Evolutionary conservation across 2,113 vertebrate species (phyloP).

Genomic region (Gymnarchus niloticus): DNA sequence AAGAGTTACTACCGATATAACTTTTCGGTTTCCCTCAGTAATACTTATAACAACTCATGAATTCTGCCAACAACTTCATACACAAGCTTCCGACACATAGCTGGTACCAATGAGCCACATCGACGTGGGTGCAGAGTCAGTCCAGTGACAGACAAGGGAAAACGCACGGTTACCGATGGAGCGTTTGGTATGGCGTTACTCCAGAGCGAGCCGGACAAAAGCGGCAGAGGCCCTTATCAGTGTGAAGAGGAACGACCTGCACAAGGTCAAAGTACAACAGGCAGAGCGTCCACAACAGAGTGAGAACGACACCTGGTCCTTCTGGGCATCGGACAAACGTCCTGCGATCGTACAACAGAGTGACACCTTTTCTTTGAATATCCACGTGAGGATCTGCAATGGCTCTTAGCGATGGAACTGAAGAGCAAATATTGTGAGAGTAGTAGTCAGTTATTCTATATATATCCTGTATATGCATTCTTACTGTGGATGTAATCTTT

Average conservation of each 20-base stretch:
- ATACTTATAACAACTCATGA: no score
- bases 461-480: neutral
- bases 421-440: no score
- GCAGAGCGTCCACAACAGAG: constrained; percentile 27
- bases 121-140: neutral
- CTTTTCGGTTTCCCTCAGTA: neutral
- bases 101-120: neutral
- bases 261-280: constrained; percentile 35
- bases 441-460: neutral
- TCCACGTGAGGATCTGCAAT: neutral
- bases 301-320: constrained; percentile 22
- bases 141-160: neutral
- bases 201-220: neutral
- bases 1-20: neutral
- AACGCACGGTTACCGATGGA: neutral
- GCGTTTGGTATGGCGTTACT: no score
- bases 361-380: neutral
- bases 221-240: neutral
- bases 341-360: neutral
- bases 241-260: neutral
- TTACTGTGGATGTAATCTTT: neutral
- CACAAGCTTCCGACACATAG: neutral
- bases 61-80: neutral
- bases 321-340: neutral
- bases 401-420: neutral